Evolutionary conservation across 2,888 invertebrate species (phyloP), one percentile per base, ranked within the genome.

Genomic region (Lumbricus terrestris): DNA sequence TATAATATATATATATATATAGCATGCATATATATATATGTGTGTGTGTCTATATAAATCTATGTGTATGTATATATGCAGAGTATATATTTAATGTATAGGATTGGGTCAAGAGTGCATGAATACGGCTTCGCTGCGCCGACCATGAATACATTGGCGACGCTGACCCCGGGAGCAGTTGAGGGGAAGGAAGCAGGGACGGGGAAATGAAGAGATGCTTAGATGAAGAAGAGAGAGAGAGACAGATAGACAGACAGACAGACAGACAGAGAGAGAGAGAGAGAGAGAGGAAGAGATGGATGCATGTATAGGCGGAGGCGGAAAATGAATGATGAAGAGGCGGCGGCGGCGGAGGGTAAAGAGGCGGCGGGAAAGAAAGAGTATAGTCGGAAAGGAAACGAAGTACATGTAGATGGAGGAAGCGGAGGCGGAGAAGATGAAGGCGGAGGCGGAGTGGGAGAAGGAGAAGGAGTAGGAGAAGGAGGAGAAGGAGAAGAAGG

Each of bases 241-340:
- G 40, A 38, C n/a, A n/a, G n/a, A n/a, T n/a, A n/a, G n/a, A n/a
- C n/a, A n/a, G n/a, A n/a, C n/a, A n/a, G n/a, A n/a, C n/a, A n/a
- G n/a, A n/a, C n/a, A 40, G 40, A 47, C 5, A 40, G 40, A 47
- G 40, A 40, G 18, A 16, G 40, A 40, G 40, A 47, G 8, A 40
- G 40, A 47, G 40, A 40, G 18, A 16, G 40, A 38, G n/a, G 40
- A 23, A 89, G 89, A 89, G 89, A 89, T 29, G 37, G 89, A 89
- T 8, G 40, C 1, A 85, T 6, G 40, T 1, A 85, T 6, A 89
- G 89, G n/a, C 8, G 35, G 89, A 89, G 89, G 82, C 11, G 35
- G 82, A 85, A 23, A n/a, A 34, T 15, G 13, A 18, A 42, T 42
- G 6, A 15, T 13, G 42, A 15, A 38, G 38, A 13, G 13, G 38